phyloP scores from a whole-genome alignment of 2,113 vertebrate species.

The Chelonoidis abingdonii region DNA sequence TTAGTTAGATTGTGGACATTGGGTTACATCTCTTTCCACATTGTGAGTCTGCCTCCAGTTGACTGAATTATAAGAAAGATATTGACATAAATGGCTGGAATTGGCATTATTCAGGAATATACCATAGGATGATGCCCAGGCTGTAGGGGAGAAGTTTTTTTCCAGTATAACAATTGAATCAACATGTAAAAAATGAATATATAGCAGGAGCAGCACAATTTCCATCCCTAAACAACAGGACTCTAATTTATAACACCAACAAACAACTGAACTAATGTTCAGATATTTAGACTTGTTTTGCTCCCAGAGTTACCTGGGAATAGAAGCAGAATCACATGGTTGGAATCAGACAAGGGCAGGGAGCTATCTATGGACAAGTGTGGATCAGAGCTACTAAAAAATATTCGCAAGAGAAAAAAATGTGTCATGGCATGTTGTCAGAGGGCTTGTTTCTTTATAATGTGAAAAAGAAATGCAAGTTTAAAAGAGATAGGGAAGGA shows the following conservation, averaged over 20 bases:
- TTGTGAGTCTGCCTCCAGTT: background rate
- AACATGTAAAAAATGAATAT: background rate
- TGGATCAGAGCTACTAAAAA: constrained; percentile 28
- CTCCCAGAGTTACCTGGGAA: constrained; percentile 6
- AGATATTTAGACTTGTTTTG: background rate
- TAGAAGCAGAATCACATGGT: background rate
- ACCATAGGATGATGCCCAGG: background rate
- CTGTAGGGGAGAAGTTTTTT: background rate
- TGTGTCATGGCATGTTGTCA: background rate
- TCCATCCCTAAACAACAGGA: background rate
- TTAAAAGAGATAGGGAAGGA: background rate
- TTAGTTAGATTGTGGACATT: background rate
- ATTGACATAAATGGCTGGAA: background rate
- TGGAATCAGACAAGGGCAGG: constrained; percentile 29
- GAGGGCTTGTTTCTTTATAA: constrained; percentile 5
- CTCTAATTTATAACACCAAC: background rate
- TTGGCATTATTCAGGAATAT: background rate
- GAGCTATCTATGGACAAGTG: background rate
- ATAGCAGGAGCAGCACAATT: background rate
- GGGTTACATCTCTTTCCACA: background rate
- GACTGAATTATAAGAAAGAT: background rate
- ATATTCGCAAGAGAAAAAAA: constrained; percentile 8
- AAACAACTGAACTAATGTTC: background rate
- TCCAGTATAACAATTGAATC: background rate
- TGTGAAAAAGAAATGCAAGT: background rate